Evolutionary conservation across 2,888 invertebrate species (phyloP).

Genomic region (Tuta absoluta): DNA sequence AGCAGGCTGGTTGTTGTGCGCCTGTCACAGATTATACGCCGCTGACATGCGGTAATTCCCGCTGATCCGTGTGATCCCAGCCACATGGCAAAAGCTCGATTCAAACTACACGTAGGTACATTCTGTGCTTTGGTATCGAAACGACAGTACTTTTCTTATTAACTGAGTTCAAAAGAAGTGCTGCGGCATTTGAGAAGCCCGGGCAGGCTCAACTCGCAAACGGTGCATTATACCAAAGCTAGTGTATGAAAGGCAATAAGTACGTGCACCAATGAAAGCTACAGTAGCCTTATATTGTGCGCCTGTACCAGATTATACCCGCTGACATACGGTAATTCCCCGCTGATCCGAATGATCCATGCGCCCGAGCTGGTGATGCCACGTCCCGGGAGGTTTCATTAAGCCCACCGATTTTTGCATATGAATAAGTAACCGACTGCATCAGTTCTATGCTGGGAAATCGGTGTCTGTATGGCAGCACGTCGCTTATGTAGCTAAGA

Average conservation of each 20-base stretch:
- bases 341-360: background rate
- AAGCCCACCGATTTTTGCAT: conserved; percentile 12
- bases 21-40: background rate
- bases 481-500: too few species aligned
- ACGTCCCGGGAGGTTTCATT: background rate
- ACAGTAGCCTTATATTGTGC: background rate
- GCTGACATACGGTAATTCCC: background rate
- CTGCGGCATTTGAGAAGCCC: too few species aligned
- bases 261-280: background rate
- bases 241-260: background rate
- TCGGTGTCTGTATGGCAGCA: background rate
- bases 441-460: background rate
- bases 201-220: too few species aligned
- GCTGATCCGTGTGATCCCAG: conserved; percentile 6
- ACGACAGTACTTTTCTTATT: too few species aligned
- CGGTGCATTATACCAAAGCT: background rate
- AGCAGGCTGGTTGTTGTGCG: background rate
- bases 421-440: conserved; percentile 6
- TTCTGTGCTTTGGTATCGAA: too few species aligned
- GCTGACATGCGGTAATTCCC: conserved; percentile 7
- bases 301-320: background rate
- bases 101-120: too few species aligned
- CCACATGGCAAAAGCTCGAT: too few species aligned
- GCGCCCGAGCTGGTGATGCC: too few species aligned
- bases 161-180: too few species aligned